A percentile compares a stretch with the other conserved stretches of the same genome.
These are phyloP conservation scores for Paramuricea clavata DNA, from an alignment of 92 coral and sea anemone genomes.

Conservation along the genomic window DNA sequence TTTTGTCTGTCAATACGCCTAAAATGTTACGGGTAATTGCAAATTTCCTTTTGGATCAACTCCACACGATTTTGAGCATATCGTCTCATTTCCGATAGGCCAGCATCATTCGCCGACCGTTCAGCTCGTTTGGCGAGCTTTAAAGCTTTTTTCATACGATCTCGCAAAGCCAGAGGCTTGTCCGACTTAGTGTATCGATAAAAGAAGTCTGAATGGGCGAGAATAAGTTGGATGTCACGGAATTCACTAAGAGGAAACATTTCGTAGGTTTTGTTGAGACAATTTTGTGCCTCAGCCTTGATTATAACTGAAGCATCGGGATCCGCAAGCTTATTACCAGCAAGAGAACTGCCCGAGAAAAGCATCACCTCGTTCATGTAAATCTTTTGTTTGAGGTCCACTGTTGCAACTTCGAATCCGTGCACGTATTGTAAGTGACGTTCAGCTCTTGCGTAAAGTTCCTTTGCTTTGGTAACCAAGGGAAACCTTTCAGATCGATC, in stretches of 20 bases:
- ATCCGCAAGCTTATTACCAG: background rate
- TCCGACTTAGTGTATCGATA: background rate
- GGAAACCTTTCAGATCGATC: background rate
- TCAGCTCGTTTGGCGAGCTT: constrained; percentile 7
- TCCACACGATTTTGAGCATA: background rate
- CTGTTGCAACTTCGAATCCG: background rate
- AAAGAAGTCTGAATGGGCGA: background rate
- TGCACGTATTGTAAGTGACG: background rate
- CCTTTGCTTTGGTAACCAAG: background rate
- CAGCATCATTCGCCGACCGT: background rate
- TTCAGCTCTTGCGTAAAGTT: background rate
- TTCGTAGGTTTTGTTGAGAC: background rate
- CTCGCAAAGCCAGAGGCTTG: background rate
- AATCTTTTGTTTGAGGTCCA: background rate
- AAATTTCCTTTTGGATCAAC: background rate
- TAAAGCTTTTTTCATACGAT: background rate
- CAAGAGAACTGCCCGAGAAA: background rate
- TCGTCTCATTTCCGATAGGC: background rate
- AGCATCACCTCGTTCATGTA: background rate
- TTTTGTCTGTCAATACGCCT: too few relatives aligned
- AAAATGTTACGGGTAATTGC: background rate
- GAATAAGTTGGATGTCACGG: background rate
- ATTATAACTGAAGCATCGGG: background rate
- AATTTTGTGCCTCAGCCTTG: background rate
- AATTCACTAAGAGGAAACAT: background rate